Percentiles rank a stretch among this genome's conserved stretches.
These are phyloP conservation scores for Mus spretus DNA, from an alignment of 2,797 vertebrate genomes.

Conservation along the genomic window DNA sequence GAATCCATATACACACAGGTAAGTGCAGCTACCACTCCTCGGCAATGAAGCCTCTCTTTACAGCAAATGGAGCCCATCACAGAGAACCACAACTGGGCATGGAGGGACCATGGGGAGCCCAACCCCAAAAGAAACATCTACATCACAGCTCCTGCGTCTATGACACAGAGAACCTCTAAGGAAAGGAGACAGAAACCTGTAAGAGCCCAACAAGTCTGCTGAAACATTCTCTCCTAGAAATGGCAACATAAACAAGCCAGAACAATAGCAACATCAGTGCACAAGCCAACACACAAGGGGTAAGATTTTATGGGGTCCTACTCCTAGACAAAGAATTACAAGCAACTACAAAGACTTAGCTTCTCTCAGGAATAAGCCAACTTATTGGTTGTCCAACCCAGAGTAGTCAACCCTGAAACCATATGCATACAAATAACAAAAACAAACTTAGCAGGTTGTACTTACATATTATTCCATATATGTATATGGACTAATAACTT, in stretches of 20 bases:
- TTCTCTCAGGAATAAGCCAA: neutral
- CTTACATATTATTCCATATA: neutral
- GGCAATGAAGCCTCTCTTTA: too few species aligned
- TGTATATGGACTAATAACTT: neutral
- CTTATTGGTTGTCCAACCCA: neutral
- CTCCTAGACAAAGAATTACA: neutral
- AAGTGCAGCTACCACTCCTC: neutral
- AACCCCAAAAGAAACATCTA: neutral
- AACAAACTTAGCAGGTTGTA: too few species aligned
- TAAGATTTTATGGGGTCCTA: neutral
- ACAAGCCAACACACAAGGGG: neutral
- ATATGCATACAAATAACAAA: neutral
- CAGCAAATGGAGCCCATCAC: neutral
- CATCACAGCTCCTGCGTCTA: neutral
- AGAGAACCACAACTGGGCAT: neutral
- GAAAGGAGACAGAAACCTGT: neutral
- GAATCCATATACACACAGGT: neutral
- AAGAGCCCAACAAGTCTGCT: neutral
- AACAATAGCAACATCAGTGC: neutral
- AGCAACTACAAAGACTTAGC: neutral
- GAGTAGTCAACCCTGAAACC: neutral
- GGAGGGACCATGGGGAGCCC: neutral
- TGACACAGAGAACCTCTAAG: neutral
- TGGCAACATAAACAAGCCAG: neutral
- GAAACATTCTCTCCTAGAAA: neutral